phyloP scores from a whole-genome alignment of 64 coral and sea anemone genomes.

The Montipora cactus region DNA sequence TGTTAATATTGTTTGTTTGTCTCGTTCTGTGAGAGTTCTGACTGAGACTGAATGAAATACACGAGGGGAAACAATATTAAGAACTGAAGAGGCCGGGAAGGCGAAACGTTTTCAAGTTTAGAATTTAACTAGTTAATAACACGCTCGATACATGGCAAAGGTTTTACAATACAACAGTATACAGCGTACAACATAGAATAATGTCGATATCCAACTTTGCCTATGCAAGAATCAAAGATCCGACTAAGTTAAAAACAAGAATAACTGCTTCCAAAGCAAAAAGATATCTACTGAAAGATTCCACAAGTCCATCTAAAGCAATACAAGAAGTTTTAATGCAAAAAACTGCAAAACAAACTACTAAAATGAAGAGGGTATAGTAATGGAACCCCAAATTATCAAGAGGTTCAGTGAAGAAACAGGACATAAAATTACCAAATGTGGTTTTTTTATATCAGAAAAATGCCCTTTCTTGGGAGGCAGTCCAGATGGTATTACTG shows the following conservation, averaged over 20 bases:
- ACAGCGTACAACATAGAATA: too few relatives aligned
- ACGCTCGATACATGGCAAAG: too few relatives aligned
- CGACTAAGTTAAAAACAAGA: conserved; percentile 28
- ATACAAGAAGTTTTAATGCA: conserved; percentile 56
- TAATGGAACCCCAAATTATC: conserved; percentile 72
- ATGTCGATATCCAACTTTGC: too few relatives aligned
- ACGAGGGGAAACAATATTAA: too few relatives aligned
- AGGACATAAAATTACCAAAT: conserved; percentile 2
- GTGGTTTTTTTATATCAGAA: conserved; percentile 27
- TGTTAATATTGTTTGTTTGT: too few relatives aligned
- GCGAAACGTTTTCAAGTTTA: too few relatives aligned
- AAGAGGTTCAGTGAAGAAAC: conserved; percentile 51
- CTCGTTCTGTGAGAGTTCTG: too few relatives aligned
- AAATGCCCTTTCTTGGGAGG: conserved; percentile 45
- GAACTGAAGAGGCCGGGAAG: too few relatives aligned
- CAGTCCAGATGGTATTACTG: conserved; percentile 48
- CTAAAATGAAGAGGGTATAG: conserved; percentile 55
- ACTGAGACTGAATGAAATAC: too few relatives aligned
- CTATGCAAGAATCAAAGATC: too few relatives aligned
- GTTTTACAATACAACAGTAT: too few relatives aligned
- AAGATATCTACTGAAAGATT: conserved; percentile 54
- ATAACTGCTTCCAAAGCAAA: conserved; percentile 68
- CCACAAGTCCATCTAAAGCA: conserved; percentile 60
- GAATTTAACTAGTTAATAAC: too few relatives aligned
- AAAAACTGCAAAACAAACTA: conserved; percentile 49